Evolutionary conservation across 2,888 invertebrate species (phyloP), one percentile per base, ranked within the genome.

Genomic region (Rhagium mordax): DNA sequence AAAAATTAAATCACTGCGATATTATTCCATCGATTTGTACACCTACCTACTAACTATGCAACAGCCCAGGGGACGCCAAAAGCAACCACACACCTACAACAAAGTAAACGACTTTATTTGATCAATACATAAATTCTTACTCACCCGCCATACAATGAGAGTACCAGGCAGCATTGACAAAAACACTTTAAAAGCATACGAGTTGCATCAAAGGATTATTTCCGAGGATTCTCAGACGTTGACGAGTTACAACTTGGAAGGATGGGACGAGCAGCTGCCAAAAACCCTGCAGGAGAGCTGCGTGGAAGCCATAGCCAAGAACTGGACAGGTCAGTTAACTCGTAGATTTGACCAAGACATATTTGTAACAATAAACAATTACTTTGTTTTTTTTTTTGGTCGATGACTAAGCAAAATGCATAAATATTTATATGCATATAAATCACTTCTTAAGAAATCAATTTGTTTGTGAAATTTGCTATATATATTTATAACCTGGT

Each of bases 151-250:
- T 33, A 70, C 53, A 69, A 85, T 85, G 85, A 77, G 77, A 41
- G 77, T 84, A 72, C 83, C 84, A 13, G 79, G 74, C 62, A 81
- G 77, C 55, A 80, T 85, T 41, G 78, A 81, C 41, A 61, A 69
- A 79, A 85, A 85, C 73, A 81, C 79, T 47, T 64, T 84, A 70
- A 74, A 74, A 71, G 79, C 80, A 5, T 85, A 84, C 67, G 72
- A 81, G 60, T 65, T 75, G 53, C 67, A 69, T 27, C 24, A 20
- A 0, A 62, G 55, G 20, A 41, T 5, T 57, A 48, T 33, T 51
- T n/a, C 62, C 4, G 24, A 48, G 0, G 16, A 53, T 10, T n/a
- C 67, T 53, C 60, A 51, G 33, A 71, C 41, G 16, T 66, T 81
- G 60, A 67, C 79, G 65, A 78, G 80, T 71, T 77, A 74, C 64